A percentile compares a stretch with the other conserved stretches of the same genome.
Evolutionary conservation across 1,140 invertebrate species (phyloP).

Genomic region (Yoshiicerus persimilis): DNA sequence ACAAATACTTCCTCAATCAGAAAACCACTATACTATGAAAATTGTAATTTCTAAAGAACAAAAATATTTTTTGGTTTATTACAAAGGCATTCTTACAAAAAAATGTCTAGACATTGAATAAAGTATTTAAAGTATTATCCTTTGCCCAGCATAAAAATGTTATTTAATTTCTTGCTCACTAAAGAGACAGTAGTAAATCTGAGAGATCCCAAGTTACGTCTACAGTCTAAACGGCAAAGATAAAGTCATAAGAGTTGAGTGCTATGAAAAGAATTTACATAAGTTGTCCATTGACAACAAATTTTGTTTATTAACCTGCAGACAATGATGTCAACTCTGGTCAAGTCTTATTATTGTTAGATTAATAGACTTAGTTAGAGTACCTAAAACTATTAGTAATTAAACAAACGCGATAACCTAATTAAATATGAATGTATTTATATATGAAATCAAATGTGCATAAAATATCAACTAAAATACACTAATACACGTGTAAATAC

Average conservation of each 20-base stretch:
- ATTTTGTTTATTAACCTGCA: conserved; percentile 20
- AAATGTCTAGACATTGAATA: too few relatives aligned
- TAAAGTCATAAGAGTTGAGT: conserved; percentile 16
- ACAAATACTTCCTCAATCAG: too few relatives aligned
- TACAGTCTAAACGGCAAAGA: background rate
- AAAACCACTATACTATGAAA: too few relatives aligned
- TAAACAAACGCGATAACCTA: background rate
- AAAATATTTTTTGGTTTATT: too few relatives aligned
- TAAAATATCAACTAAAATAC: background rate
- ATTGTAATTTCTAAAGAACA: too few relatives aligned
- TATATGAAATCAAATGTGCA: background rate
- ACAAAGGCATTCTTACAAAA: too few relatives aligned
- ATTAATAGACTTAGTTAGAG: background rate
- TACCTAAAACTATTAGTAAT: background rate
- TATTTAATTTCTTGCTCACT: background rate
- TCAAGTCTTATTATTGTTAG: background rate
- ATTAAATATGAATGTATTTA: background rate
- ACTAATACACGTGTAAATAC: too few relatives aligned
- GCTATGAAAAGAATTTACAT: conserved; percentile 22
- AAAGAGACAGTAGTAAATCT: background rate
- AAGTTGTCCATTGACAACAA: background rate
- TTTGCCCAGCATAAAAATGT: too few relatives aligned
- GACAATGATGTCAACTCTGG: conserved; percentile 21
- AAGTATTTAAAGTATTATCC: too few relatives aligned
- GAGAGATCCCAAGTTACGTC: background rate